Evolutionary conservation across 2,888 invertebrate species (phyloP), one percentile per base, ranked within the genome.

Genomic region (Hyppa rectilinea): DNA sequence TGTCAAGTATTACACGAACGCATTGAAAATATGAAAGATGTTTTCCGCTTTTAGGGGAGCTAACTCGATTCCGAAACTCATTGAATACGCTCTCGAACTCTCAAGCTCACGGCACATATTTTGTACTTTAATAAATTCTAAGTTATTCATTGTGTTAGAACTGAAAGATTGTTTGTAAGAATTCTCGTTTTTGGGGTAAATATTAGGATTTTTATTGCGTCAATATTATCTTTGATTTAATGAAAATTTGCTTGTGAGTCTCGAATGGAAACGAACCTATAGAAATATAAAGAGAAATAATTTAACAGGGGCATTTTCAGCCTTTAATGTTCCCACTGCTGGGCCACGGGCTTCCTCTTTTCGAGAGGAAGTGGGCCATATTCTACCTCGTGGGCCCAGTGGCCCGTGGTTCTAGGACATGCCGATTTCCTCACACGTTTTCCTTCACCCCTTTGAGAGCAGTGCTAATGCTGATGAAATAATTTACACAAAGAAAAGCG

Each of bases 31-130:
- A 68, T 75, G 52, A 64, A 78, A 75, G 43, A 81, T 75, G 61
- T 69, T 77, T 64, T 26, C 43, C 47, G 17, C 68, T 40, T 63
- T 65, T 43, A 43, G 67, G 70, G 71, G 49, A 72, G 75, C 14
- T 76, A 78, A 83, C 81, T 63, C 80, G 75, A 82, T 85, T 80
- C 70, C 53, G 61, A 49, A 67, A 69, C 63, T 73, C 75, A 63
- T 61, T 78, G 67, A 70, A 71, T 77, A 38, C 40, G 5, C 50
- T 52, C 61, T 56, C 56, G 49, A 64, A 60, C 43, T 65, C 53
- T 43, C 49, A 40, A 68, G 34, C 53, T 55, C 68, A 14, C 62
- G 29, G 23, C n/a, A 69, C 26, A 61, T 61, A 77, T 67, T 80
- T 56, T 59, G 47, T 64, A 70, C 67, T 75, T 65, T 52, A 79